Percentiles rank a stretch among this genome's conserved stretches.
Evolutionary conservation across 2,113 vertebrate genomes (phyloP).

Genomic region (Melanocharis versteri): DNA sequence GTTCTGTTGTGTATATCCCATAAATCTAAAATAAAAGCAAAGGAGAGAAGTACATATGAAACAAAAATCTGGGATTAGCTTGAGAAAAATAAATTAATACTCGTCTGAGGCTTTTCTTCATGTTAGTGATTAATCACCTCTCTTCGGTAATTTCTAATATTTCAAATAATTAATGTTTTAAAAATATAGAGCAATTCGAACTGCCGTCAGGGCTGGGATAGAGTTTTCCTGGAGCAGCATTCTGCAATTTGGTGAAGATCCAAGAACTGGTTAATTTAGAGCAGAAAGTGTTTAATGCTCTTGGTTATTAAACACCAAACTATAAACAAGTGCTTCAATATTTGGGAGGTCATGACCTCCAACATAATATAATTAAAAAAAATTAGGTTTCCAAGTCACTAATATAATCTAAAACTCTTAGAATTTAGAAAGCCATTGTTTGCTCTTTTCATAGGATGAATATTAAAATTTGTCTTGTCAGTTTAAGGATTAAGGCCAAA

Average conservation of each 20-base stretch:
- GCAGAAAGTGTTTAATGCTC: neutral
- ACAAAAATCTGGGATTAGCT: neutral
- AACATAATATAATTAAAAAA: neutral
- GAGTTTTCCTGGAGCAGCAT: neutral
- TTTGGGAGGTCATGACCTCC: neutral
- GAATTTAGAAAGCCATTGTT: neutral
- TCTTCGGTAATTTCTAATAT: neutral
- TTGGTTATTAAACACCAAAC: constrained; percentile 26
- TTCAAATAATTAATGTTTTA: neutral
- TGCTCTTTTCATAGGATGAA: neutral
- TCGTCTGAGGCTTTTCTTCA: neutral
- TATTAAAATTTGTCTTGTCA: neutral
- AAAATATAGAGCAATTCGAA: neutral
- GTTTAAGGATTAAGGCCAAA: neutral
- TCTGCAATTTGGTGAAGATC: neutral
- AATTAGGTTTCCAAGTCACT: neutral
- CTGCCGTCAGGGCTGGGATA: neutral
- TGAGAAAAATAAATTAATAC: neutral
- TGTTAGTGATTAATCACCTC: neutral
- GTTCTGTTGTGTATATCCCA: neutral
- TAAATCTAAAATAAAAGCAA: constrained; percentile 1
- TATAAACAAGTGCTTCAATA: constrained; percentile 23
- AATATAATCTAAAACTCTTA: neutral
- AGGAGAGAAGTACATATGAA: neutral
- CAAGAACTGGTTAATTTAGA: constrained; percentile 33